phyloP scores from a whole-genome alignment of 64 coral and sea anemone genomes.

The Montipora sp. region DNA sequence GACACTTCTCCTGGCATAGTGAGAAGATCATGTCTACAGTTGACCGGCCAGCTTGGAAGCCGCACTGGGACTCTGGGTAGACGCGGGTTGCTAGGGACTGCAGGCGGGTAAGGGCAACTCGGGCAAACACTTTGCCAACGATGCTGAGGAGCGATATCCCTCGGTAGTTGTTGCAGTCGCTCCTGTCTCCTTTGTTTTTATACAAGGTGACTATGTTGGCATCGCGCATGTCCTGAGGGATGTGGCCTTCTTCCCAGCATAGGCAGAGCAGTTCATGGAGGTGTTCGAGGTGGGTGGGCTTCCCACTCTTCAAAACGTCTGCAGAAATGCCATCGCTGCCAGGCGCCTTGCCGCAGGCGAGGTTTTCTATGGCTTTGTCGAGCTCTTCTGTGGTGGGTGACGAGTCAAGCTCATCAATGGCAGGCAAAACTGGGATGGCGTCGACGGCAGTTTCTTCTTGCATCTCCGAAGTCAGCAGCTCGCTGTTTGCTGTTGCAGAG shows the following conservation, averaged over 20 bases:
- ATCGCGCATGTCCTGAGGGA: not conserved
- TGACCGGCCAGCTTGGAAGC: not conserved
- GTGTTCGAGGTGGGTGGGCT: not conserved
- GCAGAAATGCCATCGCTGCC: not conserved
- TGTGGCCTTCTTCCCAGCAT: not conserved
- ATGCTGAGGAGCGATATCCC: constrained; percentile 22
- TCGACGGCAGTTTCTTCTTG: too few species aligned
- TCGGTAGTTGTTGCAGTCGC: constrained; percentile 23
- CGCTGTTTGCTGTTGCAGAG: too few species aligned
- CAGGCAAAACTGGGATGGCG: too few species aligned
- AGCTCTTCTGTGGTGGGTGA: too few species aligned
- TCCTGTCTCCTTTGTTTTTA: not conserved
- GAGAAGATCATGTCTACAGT: too few species aligned
- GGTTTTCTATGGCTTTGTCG: not conserved
- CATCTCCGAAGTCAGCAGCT: too few species aligned
- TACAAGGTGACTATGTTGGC: not conserved
- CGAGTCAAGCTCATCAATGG: too few species aligned
- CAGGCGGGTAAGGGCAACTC: not conserved
- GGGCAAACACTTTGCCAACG: constrained; percentile 14
- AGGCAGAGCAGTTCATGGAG: not conserved
- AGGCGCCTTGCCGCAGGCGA: not conserved
- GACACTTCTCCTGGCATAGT: too few species aligned
- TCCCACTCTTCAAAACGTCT: not conserved
- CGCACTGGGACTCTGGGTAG: constrained; percentile 45
- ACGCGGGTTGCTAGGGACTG: not conserved